phyloP scores from a whole-genome alignment of 1,140 invertebrate genomes.

The Euborellia annulipes region DNA sequence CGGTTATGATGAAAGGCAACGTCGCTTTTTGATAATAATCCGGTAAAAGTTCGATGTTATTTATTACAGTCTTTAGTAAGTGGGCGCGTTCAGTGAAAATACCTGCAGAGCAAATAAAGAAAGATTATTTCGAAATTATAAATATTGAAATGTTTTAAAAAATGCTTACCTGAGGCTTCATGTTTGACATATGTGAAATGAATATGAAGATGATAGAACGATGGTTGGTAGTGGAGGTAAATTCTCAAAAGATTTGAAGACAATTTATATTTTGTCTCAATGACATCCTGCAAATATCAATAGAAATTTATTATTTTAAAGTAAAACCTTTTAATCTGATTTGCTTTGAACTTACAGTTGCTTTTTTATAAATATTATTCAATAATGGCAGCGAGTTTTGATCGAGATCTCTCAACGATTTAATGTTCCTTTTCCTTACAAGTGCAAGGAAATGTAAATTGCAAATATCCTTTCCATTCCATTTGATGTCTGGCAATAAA shows the following conservation, averaged over 20 bases:
- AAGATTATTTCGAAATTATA: background rate
- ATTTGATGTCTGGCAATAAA: conserved; percentile 83
- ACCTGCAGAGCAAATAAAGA: conserved; percentile 25
- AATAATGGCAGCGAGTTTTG: conserved; percentile 62
- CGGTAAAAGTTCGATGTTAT: conserved; percentile 64
- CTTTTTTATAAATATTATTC: conserved; percentile 59
- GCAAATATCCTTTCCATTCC: conserved; percentile 64
- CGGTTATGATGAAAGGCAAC: conserved; percentile 50
- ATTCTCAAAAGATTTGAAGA: conserved; percentile 53
- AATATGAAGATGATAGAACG: conserved; percentile 91
- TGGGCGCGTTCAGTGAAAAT: conserved; percentile 70
- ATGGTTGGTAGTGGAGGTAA: conserved; percentile 92
- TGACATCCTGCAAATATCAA: conserved; percentile 41
- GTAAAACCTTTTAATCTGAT: background rate
- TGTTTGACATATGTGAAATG: conserved; percentile 78
- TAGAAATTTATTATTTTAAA: background rate
- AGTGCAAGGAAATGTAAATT: conserved; percentile 75
- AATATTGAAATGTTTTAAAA: background rate
- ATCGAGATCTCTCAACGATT: conserved; percentile 70
- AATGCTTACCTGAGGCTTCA: conserved; percentile 52
- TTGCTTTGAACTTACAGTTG: conserved; percentile 36
- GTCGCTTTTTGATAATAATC: conserved; percentile 75
- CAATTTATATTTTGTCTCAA: conserved; percentile 64
- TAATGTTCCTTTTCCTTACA: conserved; percentile 49
- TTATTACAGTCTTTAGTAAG: conserved; percentile 74